Base-by-base conservation (phyloP, 2,113 vertebrate genomes). In the Pitta sordida region DNA sequence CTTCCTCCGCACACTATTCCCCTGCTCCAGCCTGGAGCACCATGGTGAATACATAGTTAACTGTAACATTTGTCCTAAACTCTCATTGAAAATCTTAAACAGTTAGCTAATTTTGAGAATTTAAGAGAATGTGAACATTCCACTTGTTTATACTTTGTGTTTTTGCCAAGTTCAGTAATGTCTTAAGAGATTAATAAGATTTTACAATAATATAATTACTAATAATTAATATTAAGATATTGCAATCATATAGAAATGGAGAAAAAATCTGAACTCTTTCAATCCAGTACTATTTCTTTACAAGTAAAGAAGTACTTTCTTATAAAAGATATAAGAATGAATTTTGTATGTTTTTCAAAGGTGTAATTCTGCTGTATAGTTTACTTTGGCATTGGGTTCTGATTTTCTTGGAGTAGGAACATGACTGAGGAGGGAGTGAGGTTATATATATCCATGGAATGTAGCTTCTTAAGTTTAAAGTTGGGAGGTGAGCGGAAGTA, bases 261-360 rank as follows among this genome's bases (percentile, higher is more conserved):
- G 3, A 0, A 3, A 39, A 56, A 19, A 0, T 2, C 7, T 37
- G 20, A 43, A 7, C 11, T 49, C 15, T 53, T 78, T 67, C 14
- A 63, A 5, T 63, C 20, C 6, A 78, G 2, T 26, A n/a, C 7
- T 41, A 37, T 58, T 64, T 64, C 21, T 78, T 91, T 44, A 26
- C 11, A 60, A 55, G 13, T 64, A 44, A 88, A 82, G 9, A 69
- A 52, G 30, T 0, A 14, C 10, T 74, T 83, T 52, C 16, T 44
- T 26, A 13, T 8, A 36, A 37, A 53, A 65, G 21, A 2, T 9
- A 0, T 49, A 49, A 60, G 34, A 62, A 88, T 12, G 20, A 67
- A 64, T 56, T 48, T 60, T 52, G 44, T 78, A 11, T 27, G 7
- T 53, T 70, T 77, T 86, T 52, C 16, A 53, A 49, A 59, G 10